Conservation (phyloP, 2,797 vertebrate species). For the Sardinella longiceps region DNA sequence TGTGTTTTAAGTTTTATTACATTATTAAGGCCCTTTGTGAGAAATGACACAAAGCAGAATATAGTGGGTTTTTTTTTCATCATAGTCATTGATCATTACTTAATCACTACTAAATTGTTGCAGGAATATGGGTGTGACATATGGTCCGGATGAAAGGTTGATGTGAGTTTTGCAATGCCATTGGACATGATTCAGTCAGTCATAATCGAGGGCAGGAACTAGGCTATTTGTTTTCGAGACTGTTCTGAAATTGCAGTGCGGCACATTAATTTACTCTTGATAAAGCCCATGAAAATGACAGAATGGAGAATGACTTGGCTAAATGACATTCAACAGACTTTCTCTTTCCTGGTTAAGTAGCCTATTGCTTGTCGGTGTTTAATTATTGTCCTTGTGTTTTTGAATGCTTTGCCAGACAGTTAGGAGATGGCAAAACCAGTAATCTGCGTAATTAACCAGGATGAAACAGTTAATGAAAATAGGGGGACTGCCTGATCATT, state of each 20-base stretch:
- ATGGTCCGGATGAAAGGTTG: no score
- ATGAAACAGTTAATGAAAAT: background rate
- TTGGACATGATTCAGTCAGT: no score
- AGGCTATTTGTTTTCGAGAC: background rate
- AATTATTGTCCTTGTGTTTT: background rate
- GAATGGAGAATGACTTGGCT: background rate
- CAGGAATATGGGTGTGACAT: no score
- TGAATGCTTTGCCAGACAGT: background rate
- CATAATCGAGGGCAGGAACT: background rate
- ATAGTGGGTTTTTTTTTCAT: no score
- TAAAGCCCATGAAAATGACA: background rate
- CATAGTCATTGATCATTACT: no score
- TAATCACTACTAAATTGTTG: no score
- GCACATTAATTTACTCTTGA: background rate
- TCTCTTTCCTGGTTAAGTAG: background rate
- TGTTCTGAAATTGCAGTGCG: background rate
- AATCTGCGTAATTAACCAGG: background rate
- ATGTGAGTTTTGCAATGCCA: no score
- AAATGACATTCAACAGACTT: background rate
- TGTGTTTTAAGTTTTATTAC: no score
- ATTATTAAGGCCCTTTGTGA: no score
- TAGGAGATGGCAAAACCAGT: background rate
- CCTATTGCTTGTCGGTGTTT: no score
- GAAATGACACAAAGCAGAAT: no score
- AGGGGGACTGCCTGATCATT: background rate